Evolutionary conservation across 2,888 invertebrate genomes (phyloP), one percentile per base, ranked within the genome.

Genomic region (Cryptus viduatorius): DNA sequence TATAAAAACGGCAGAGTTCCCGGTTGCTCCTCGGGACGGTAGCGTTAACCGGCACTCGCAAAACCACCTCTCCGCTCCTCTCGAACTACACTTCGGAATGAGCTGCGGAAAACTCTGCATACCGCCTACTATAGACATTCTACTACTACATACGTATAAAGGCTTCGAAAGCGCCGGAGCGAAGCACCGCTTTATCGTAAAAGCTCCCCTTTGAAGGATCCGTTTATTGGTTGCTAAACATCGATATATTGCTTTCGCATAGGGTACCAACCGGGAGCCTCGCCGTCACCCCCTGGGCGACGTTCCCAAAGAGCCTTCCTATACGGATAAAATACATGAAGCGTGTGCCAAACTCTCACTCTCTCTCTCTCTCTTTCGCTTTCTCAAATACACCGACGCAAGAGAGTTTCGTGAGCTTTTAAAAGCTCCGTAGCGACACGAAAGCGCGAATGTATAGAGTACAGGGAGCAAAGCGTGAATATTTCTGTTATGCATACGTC

Each of bases 151-250:
- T 86, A 83, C 82, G 86, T 87, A 88, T 86, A 89, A 89, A 88
- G 86, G 89, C 84, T 88, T 76, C 76, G 72, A 77, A 88, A 82
- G 86, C 85, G 82, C 84, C 83, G 88, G 88, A 88, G 89, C 90
- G 90, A 90, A 91, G 92, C 92, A 91, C 88, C 91, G 92, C 91
- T 93, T 91, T 92, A 92, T 87, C 90, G 91, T 93, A 92, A 93
- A 93, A 93, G 92, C 92, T 89, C 93, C 92, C 93, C 93, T 93
- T 93, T 59, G 93, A 93, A 90, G 91, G 92, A 93, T 92, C 92
- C 92, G 92, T 93, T 93, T 93, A 93, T 93, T 93, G 93, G 93
- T 93, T 93, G 93, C 93, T 93, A 93, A 93, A 93, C 93, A 93
- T 93, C 93, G 91, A 93, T 93, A 93, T 93, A 93, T 93, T 93